These are phyloP conservation scores for Adelosebastes latens DNA, from an alignment of 2,797 vertebrate species.

Conservation along the genomic window DNA sequence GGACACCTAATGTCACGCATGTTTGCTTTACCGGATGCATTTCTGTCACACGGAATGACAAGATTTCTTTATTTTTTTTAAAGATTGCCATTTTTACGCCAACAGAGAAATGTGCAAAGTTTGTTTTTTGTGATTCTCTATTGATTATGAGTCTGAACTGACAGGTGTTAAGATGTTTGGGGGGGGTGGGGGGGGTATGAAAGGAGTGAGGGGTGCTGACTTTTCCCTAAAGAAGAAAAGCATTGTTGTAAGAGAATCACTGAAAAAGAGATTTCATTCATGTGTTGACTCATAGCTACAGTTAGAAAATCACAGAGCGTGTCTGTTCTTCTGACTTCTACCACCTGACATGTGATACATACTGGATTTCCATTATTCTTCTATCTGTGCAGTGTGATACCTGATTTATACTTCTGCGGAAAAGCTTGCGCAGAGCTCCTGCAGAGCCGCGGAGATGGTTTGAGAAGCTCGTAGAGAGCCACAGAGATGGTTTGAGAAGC, in stretches of 20 bases:
- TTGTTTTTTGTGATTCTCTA: neutral
- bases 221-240: slow-evolving; percentile 2
- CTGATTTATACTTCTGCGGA: no score
- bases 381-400: neutral
- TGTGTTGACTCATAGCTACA: neutral
- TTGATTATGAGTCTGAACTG: slow-evolving; percentile 17
- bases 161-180: slow-evolving; percentile 3
- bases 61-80: neutral
- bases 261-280: slow-evolving; percentile 19
- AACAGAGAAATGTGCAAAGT: neutral
- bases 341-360: neutral
- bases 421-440: no score
- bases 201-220: neutral
- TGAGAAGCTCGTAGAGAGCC: no score
- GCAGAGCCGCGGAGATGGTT: no score
- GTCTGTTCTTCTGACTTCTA: neutral
- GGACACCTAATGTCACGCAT: slow-evolving; percentile 2
- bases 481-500: no score
- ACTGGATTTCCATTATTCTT: neutral
- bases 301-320: slow-evolving; percentile 6
- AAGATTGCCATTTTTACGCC: neutral
- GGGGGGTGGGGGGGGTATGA: neutral
- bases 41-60: slow-evolving; percentile 10
- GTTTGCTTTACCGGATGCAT: neutral
- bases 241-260: neutral